phyloP scores from a whole-genome alignment of 2,797 vertebrate genomes.

The Sandelia bainsii region DNA sequence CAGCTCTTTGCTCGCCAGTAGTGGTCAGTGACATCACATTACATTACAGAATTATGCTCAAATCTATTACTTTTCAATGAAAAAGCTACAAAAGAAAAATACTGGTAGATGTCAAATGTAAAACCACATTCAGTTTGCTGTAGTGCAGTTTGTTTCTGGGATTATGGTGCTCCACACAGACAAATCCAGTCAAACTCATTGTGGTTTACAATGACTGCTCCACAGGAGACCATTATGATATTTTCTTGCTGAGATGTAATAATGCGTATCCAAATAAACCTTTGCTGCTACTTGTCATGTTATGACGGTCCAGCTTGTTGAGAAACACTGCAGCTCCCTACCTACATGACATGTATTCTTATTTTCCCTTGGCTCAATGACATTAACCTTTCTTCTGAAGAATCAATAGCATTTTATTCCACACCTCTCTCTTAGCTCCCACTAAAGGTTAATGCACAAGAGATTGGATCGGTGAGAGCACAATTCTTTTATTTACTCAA shows the following conservation, averaged over 20 bases:
- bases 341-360: slow-evolving; percentile 44
- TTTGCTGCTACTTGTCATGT: not conserved
- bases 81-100: slow-evolving; percentile 24
- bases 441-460: slow-evolving; percentile 75
- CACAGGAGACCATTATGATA: not conserved
- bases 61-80: slow-evolving; percentile 30
- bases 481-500: slow-evolving; percentile 57
- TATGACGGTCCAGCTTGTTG: not conserved
- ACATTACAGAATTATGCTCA: slow-evolving; percentile 34
- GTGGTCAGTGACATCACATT: slow-evolving; percentile 48
- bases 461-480: slow-evolving; percentile 66
- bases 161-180: slow-evolving; percentile 19
- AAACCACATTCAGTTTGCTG: slow-evolving; percentile 21
- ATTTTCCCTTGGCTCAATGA: slow-evolving; percentile 39
- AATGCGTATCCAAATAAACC: slow-evolving; percentile 8
- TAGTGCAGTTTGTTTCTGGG: slow-evolving; percentile 17
- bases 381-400: slow-evolving; percentile 68
- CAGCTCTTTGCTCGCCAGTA: slow-evolving; percentile 41
- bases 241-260: slow-evolving; percentile 6
- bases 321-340: slow-evolving; percentile 10
- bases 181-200: slow-evolving; percentile 29
- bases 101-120: not conserved
- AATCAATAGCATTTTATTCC: slow-evolving; percentile 74
- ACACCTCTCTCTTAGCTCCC: slow-evolving; percentile 58
- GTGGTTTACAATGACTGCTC: not conserved